Evolutionary conservation across 2,797 vertebrate species (phyloP), one percentile per base, ranked within the genome.

Genomic region (Anas acuta): DNA sequence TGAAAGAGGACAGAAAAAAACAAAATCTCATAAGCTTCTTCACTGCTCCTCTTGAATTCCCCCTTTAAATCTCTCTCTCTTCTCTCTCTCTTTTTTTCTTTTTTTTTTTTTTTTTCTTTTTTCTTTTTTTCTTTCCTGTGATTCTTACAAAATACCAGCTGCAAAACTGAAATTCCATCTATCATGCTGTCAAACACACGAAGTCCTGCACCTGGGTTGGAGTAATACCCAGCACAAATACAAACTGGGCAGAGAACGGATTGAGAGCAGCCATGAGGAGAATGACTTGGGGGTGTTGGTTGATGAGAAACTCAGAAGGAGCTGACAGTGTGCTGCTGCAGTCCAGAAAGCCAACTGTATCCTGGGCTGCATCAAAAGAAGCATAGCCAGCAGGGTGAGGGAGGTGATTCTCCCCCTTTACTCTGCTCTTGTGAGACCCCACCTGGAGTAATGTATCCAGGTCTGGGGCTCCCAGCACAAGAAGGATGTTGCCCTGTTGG

Each of bases 1-100:
- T 28, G 51, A 73, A 84, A 89, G 32, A 53, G 22, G 6, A 62
- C 51, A 84, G 23, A 75, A 84, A 92, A 95, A 71, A n/a, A 19
- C 37, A 88, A 84, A 86, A 88, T 90, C 64, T 84, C 54, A 78
- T 78, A 86, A 89, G 26, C 37, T 79, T 43, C 75, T 92, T 95
- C 82, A 16, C 18, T 73, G 45, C 78, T 93, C 85, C 85, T 87
- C 51, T 75, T 54, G 53, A 87, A 75, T 70, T 60, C 30, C 16
- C 16, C 21, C 13, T 92, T 92, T 82, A 90, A 94, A 69, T 81
- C 15, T 90, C 47, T 35, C 49, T 14, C 23, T 51, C 49, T 49
- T 49, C 47, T 49, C 47, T 49, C 47, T 49, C 4, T 7, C 26
- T 37, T 28, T 39, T 28, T 28, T 41, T 11, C 3, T 49, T 13